Base-by-base conservation (phyloP, 1,140 invertebrate species). In the Globodera ellingtonae region DNA sequence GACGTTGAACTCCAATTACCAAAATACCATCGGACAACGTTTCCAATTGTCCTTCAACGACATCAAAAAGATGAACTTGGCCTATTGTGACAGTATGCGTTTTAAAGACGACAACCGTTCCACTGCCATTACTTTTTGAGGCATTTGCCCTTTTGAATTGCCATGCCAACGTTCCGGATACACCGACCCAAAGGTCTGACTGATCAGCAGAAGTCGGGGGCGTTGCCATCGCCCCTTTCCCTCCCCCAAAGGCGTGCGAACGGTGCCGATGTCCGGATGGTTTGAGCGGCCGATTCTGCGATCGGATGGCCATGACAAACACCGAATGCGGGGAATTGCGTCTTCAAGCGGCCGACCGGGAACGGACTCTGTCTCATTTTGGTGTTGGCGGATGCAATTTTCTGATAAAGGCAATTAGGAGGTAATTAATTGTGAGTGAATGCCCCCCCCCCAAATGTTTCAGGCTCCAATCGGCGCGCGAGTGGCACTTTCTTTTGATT, bases 1-100 rank as follows among this genome's bases (percentile, higher is more conserved):
- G 0, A 78, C 81, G 9, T 44, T 81, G 3, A 81, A 82, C 65
- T 6, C 46, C 24, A 82, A 82, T 44, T 82, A 82, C 59, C 81
- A 82, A 62, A n/a, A 35, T 7, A 82, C 81, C 24, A 82, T 82
- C 21, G 81, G 81, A n/a, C 81, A 82, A 84, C 75, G 81, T 46
- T 47, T 84, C 47, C 81, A 50, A 24, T 59, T 82, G 9, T 79
- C 81, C 18, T 82, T 82, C 66, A 81, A 82, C 47, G 81, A 82
- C 59, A 73, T 82, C 15, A 82, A 82, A 56, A 82, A 82, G 56
- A 84, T 82, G 44, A 82, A 82, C 59, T 80, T 81, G 48, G 81
- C 81, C 67, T 82, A 82, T 62, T 82, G 81, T 24, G 24, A 56
- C 62, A 47, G 81, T 82, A 13, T 65, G 82, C 83, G 15, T 46